phyloP scores from a whole-genome alignment of 1,140 invertebrate species.

The Metaphire vulgaris region DNA sequence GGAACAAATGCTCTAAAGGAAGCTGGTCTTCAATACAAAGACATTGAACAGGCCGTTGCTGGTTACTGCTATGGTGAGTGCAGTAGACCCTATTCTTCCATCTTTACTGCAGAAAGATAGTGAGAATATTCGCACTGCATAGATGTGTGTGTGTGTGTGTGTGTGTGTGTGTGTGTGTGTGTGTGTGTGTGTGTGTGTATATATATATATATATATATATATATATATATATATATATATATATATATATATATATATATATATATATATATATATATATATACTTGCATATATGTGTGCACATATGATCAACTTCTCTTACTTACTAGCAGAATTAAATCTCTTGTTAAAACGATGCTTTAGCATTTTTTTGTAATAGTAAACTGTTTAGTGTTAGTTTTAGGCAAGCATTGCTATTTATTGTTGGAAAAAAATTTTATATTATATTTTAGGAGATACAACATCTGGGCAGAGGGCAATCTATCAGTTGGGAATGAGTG shows the following conservation, averaged over 20 bases:
- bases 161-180: too few relatives aligned
- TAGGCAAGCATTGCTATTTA: not conserved
- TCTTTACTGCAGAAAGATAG: not conserved
- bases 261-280: not conserved
- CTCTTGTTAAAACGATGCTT: not conserved
- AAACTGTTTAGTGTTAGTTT: not conserved
- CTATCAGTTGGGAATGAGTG: slow-evolving; percentile 90
- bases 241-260: too few relatives aligned
- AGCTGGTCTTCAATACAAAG: slow-evolving; percentile 69
- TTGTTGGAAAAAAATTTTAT: not conserved
- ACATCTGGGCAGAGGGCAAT: slow-evolving; percentile 89
- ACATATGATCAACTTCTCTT: not conserved
- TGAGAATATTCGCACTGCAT: not conserved
- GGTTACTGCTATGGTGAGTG: slow-evolving; percentile 85
- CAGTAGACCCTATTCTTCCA: too few relatives aligned
- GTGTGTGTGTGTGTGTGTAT: too few relatives aligned
- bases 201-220: too few relatives aligned
- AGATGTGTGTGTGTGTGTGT: too few relatives aligned
- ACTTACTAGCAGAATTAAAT: not conserved
- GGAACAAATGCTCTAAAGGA: slow-evolving; percentile 81
- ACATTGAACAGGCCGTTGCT: slow-evolving; percentile 79
- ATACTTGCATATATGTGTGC: not conserved
- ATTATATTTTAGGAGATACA: slow-evolving; percentile 66
- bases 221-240: too few relatives aligned
- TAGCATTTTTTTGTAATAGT: not conserved